These are phyloP conservation scores for Callyntrura guangdongensis DNA, from an alignment of 2,888 invertebrate genomes.

Conservation along the genomic window DNA sequence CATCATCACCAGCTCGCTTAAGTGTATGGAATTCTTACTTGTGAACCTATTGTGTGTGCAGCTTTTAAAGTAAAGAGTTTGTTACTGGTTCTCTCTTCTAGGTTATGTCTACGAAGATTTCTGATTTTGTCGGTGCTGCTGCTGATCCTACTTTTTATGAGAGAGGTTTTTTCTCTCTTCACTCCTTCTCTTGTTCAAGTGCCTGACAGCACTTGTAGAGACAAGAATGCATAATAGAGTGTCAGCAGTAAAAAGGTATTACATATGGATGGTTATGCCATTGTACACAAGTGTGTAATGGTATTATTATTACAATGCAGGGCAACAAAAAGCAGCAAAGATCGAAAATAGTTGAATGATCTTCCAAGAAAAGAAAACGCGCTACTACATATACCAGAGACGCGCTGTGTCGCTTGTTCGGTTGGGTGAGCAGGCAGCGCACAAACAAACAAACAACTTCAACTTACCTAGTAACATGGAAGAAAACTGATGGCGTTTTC, in stretches of 20 bases:
- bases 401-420: not conserved
- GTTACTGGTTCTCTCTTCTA: conserved; percentile 29
- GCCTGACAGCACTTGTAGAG: not conserved
- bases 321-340: conserved; percentile 5
- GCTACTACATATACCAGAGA: too few relatives aligned
- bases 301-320: conserved; percentile 51
- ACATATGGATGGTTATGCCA: conserved; percentile 10
- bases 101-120: not conserved
- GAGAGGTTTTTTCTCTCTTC: not conserved
- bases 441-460: not conserved
- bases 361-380: conserved; percentile 15
- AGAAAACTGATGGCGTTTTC: conserved; percentile 32
- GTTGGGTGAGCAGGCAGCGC: not conserved
- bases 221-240: conserved; percentile 26
- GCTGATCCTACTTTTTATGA: conserved; percentile 24
- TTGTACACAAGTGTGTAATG: conserved; percentile 1
- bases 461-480: not conserved
- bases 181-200: not conserved
- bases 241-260: conserved; percentile 24
- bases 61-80: not conserved
- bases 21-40: not conserved
- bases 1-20: not conserved
- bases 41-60: not conserved
- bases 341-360: conserved; percentile 24
- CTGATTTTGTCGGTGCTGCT: conserved; percentile 10